Evolutionary conservation across 37 sponge, comb jelly and placozoan species (phyloP), one percentile per base, ranked within the genome.

Genomic region (Petrosia ficiformis): DNA sequence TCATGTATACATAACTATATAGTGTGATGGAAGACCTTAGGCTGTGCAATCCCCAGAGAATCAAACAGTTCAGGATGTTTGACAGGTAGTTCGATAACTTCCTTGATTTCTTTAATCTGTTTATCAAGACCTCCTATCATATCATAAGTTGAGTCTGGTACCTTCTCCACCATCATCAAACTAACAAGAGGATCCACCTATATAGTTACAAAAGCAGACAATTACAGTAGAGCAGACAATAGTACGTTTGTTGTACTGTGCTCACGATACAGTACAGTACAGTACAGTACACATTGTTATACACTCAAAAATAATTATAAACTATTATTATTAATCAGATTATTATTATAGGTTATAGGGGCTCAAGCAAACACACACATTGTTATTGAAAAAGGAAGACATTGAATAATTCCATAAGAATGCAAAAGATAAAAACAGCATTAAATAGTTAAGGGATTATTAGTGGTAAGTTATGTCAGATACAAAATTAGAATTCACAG

Each of bases 151-250:
- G 93, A 89, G 76, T 98, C 99, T 0, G 99, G 99, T 0, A 98
- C 99, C 73, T 98, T 98, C 86, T 98, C 99, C 35, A 98, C 99
- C 99, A 98, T 98, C 99, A 98, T 98, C 39, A 98, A 73, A 54
- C 96, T 98, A 35, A 98, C 99, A 31, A 98, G 96, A 25, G 99
- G 99, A 61, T 98, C 99, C 60, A 96, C 97, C 94, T 93, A n/a
- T 1, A n/a, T 1, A 24, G 14, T n/a, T n/a, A 59, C 41, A 63
- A 63, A 21, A 33, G 61, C 14, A 16, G 36, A 56, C 29, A 57
- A 58, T 41, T 32, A 26, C 36, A 8, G 6, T 25, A 10, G 11
- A 57, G 59, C 32, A n/a, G n/a, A n/a, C n/a, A n/a, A 11, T n/a
- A 33, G 40, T 44, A 70, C 44, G 10, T 14, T 44, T 42, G 14